Base-by-base conservation (phyloP, 2,888 invertebrate species). In the Drosophila quinaria region DNA sequence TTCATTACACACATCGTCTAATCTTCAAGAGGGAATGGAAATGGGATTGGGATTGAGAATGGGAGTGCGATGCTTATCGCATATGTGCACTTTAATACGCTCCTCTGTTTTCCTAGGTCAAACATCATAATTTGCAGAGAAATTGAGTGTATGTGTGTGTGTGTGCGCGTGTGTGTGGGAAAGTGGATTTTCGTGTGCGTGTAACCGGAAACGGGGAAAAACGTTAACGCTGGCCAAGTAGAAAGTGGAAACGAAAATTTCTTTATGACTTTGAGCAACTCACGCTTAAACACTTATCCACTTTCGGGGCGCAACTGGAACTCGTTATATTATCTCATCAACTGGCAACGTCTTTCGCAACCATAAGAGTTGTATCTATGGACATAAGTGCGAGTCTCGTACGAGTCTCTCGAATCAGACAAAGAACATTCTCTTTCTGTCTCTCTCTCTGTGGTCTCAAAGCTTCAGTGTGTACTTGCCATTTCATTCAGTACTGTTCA, bases 221-320 rank as follows among this genome's bases (percentile, higher is more conserved):
- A 79, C 78, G 84, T 73, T 80, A 80, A 63, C 70, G 70, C 51
- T 33, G 31, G 11, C 17, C 11, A 49, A 31, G 61, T 25, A 66
- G 61, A 31, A 66, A 54, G 56, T 68, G 70, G 67, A 70, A 80
- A 80, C 68, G 76, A 85, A 78, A 78, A 87, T 84, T 87, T 87
- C 79, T 87, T 87, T 86, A 83, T 86, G 76, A 50, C 68, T 70
- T 70, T 60, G 63, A 54, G 52, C 67, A 77, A 50, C 83, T 82
- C 83, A 79, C 79, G 83, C 87, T 86, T 81, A 81, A 87, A 83
- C 86, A 87, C 87, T 87, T 85, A 85, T 79, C 86, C 79, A 81
- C 84, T 84, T 70, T 80, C 66, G 69, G 58, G 69, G 60, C 71
- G 77, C 74, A 71, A 72, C 79, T 77, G 63, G 49, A 67, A 76